Conservation (phyloP, 2,797 vertebrate species). For the Cynopterus sphinx region DNA sequence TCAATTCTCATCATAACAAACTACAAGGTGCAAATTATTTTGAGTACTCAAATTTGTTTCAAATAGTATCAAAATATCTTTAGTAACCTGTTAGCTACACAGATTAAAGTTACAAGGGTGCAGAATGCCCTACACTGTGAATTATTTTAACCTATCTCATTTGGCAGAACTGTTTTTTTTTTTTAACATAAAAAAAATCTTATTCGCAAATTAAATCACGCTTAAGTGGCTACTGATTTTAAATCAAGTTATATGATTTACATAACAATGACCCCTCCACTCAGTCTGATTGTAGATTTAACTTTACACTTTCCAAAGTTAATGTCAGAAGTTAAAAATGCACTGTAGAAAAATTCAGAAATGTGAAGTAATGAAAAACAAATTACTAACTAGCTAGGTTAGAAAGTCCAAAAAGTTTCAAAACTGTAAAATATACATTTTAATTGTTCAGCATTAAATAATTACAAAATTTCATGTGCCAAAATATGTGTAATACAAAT, state of each 20-base stretch:
- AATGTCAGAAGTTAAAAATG: constrained; percentile 33
- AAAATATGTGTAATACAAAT: background rate
- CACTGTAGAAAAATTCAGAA: constrained; percentile 29
- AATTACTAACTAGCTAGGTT: constrained; percentile 3
- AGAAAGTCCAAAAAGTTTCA: constrained; percentile 48
- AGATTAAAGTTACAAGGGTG: background rate
- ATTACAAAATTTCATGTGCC: constrained; percentile 5
- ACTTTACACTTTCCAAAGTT: background rate
- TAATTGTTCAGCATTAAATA: background rate
- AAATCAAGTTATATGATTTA: constrained; percentile 23
- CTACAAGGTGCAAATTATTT: constrained; percentile 1
- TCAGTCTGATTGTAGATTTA: background rate
- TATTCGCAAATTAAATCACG: constrained; percentile 24
- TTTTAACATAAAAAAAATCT: constrained; percentile 9
- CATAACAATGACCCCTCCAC: background rate
- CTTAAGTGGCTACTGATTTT: background rate
- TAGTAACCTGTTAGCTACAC: background rate
- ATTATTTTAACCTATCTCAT: constrained; percentile 35
- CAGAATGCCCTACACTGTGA: background rate
- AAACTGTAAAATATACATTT: constrained; percentile 27
- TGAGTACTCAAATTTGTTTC: constrained; percentile 27
- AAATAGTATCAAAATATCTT: constrained; percentile 39
- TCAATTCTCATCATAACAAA: constrained; percentile 17
- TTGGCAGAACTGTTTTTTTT: background rate
- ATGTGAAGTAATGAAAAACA: constrained; percentile 28